These are phyloP conservation scores for Stenotaenia linearis DNA, from an alignment of 2,888 invertebrate genomes.

Conservation along the genomic window DNA sequence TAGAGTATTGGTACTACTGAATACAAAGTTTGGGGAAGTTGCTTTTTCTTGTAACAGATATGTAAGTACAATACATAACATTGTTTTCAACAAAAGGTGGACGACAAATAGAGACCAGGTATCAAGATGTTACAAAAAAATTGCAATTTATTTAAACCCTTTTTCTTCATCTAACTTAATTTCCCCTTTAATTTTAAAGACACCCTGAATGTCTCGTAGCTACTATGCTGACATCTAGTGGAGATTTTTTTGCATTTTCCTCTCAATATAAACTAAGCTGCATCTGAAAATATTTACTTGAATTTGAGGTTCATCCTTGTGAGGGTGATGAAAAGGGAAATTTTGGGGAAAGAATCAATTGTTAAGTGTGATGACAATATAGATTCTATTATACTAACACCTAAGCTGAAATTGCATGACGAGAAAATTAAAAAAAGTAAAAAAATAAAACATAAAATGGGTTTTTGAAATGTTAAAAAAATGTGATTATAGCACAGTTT, in stretches of 20 bases:
- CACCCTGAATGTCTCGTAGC: conserved; percentile 10
- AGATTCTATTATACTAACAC: conserved; percentile 20
- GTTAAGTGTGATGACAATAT: conserved; percentile 19
- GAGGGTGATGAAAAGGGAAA: conserved; percentile 13
- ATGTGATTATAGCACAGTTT: conserved; percentile 13
- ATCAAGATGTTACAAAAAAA: conserved; percentile 21
- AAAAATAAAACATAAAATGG: background rate
- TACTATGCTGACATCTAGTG: conserved; percentile 15
- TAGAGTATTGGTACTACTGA: conserved; percentile 24
- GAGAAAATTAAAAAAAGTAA: background rate
- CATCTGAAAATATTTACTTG: conserved; percentile 26
- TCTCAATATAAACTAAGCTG: conserved; percentile 26
- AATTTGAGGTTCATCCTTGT: conserved; percentile 24
- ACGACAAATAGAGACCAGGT: conserved; percentile 26
- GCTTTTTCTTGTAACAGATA: conserved; percentile 21
- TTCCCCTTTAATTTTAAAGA: background rate
- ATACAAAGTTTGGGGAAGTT: conserved; percentile 21
- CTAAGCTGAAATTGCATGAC: conserved; percentile 21
- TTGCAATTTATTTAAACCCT: background rate
- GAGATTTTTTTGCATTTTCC: conserved; percentile 24
- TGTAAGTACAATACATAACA: conserved; percentile 24
- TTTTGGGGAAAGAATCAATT: background rate
- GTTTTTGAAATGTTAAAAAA: background rate
- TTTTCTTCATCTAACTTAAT: background rate
- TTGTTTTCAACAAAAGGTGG: conserved; percentile 19